phyloP scores from a whole-genome alignment of 2,113 vertebrate species.

The Tupaia tana region DNA sequence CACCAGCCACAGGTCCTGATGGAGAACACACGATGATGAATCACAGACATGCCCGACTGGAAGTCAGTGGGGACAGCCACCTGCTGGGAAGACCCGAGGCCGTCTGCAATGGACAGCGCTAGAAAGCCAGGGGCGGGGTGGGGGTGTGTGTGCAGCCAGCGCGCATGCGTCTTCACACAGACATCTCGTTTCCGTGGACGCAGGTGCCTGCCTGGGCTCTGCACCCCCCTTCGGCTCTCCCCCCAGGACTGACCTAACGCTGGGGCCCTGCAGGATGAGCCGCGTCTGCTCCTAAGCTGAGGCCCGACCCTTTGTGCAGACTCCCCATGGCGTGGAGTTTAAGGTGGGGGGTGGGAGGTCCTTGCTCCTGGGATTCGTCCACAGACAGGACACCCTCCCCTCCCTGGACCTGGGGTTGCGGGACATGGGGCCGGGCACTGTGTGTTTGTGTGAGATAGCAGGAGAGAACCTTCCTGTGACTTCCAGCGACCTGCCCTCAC shows the following conservation, averaged over 20 bases:
- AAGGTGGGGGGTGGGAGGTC: not conserved
- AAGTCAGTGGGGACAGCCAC: no score
- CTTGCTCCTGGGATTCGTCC: not conserved
- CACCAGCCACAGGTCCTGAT: not conserved
- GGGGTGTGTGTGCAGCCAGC: no score
- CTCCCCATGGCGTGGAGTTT: accelerated
- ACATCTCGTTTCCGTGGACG: not conserved
- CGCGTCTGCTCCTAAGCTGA: not conserved
- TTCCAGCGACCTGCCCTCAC: not conserved
- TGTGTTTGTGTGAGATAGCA: not conserved
- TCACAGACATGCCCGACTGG: no score
- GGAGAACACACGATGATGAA: not conserved
- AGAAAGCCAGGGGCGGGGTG: not conserved
- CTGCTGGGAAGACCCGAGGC: not conserved
- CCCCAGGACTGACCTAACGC: accelerated
- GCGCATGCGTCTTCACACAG: not conserved
- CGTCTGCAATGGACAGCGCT: not conserved
- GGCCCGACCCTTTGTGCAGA: not conserved
- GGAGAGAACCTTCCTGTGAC: not conserved
- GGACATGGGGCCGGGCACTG: not conserved
- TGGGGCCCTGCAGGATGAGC: accelerated
- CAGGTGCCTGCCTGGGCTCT: not conserved
- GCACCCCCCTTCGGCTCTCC: not conserved
- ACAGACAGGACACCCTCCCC: not conserved
- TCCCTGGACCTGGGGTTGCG: accelerated